Base-by-base conservation (phyloP, 2,797 vertebrate genomes). In the Poecilia picta region DNA sequence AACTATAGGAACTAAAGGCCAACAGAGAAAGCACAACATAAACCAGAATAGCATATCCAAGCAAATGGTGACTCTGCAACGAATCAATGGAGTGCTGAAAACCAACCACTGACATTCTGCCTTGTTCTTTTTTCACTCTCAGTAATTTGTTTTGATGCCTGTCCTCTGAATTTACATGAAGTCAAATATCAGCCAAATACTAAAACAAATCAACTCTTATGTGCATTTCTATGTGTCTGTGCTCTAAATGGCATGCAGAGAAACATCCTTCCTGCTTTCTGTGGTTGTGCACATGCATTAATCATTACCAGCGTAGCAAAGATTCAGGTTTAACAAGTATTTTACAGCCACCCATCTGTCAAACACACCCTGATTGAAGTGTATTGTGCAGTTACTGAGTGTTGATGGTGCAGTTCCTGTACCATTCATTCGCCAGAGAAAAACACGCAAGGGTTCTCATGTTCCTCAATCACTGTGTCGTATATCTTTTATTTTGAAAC, bases 231-330 rank as follows among this genome's bases (percentile, higher is more conserved):
- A 25, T 45, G 41, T 7, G 41, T 46, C 68, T 28, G 7, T 41
- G 25, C 12, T 33, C 2, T 31, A 0, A 11, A 20, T 39, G 25
- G 31, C 5, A 28, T 46, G 28, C 47, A 28, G 36, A 36, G 36
- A 11, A 49, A n/a, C 33, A 7, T 31, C 49, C 2, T 74, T 0
- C 25, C 23, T 43, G 39, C 23, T 71, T 16, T 28, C 41, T 46
- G 18, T 25, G 1, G 68, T 46, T 41, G 8, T 71, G 23, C 68
- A 45, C 16, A 51, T 2, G 5, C 2, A 68, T 81, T 57, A 59
- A 73, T 83, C 41, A 82, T 87, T 75, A 77, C 62, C 71, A 79
- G 5, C 28, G 1, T 23, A 74, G 88, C 39, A 81, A 89, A 79
- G 80, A 87, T 81, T 46, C 25, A 74, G 1, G 13, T 72, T 18